These are phyloP conservation scores for Mungos mungo DNA, from an alignment of 2,113 vertebrate genomes.

Conservation along the genomic window DNA sequence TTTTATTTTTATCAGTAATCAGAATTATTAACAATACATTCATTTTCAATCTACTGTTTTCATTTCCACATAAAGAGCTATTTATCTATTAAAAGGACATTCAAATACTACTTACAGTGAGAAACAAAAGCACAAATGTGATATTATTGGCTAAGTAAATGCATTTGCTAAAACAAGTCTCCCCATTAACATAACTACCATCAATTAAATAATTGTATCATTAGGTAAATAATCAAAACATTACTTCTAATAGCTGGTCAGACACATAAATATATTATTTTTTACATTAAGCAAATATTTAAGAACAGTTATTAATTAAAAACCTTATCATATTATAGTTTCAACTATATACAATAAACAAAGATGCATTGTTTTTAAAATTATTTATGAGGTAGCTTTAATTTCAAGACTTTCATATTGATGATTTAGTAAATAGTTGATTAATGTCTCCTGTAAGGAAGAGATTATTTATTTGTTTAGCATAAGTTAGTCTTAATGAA, in stretches of 20 bases:
- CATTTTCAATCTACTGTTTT: conserved; percentile 8
- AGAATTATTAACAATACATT: conserved; percentile 15
- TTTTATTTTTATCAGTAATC: not conserved
- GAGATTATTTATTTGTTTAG: not conserved
- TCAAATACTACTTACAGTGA: not conserved
- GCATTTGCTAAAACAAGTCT: not conserved
- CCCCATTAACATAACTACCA: not conserved
- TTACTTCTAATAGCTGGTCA: not conserved
- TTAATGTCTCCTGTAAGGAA: not conserved
- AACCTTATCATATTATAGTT: not conserved
- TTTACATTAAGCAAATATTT: not conserved
- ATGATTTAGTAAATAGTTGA: not conserved
- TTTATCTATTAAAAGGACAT: not conserved
- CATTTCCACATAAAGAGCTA: not conserved
- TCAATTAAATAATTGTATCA: conserved; percentile 36
- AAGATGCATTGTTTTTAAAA: not conserved
- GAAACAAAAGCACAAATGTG: conserved; percentile 24
- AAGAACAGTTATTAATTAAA: not conserved
- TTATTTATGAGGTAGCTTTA: not conserved
- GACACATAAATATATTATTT: not conserved
- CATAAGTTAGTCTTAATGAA: not conserved
- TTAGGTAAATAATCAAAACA: conserved; percentile 19
- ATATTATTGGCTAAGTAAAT: conserved; percentile 54
- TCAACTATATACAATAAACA: not conserved
- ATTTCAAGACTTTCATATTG: not conserved